Percentiles rank a stretch among this genome's conserved stretches.
phyloP scores from a whole-genome alignment of 1,140 invertebrate species.

The Saxidomus purpurata region DNA sequence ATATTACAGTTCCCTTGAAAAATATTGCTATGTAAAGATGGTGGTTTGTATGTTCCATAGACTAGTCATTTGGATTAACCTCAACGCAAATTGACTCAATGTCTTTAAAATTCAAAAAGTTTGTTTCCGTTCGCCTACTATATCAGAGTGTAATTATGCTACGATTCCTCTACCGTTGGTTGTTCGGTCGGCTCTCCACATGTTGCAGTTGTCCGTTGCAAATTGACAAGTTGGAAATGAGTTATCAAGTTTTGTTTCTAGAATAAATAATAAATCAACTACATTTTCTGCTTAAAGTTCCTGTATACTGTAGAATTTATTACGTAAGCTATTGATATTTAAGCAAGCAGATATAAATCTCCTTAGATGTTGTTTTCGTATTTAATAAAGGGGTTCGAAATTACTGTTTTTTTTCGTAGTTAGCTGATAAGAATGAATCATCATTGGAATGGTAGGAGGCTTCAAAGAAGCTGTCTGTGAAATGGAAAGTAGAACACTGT shows the following conservation, averaged over 20 bases:
- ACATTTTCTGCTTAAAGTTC: not conserved
- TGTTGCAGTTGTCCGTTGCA: no score
- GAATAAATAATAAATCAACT: conserved; percentile 40
- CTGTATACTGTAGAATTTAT: conserved; percentile 28
- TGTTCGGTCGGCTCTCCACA: not conserved
- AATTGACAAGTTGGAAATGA: conserved; percentile 11
- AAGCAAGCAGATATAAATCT: not conserved
- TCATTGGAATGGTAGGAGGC: not conserved
- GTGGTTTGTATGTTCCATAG: conserved; percentile 40
- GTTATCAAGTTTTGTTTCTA: conserved; percentile 35
- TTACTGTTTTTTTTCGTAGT: not conserved
- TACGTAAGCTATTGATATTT: conserved; percentile 39
- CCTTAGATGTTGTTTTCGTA: not conserved
- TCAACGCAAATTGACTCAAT: conserved; percentile 1
- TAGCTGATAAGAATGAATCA: not conserved
- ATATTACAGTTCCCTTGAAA: not conserved
- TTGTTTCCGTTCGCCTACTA: not conserved
- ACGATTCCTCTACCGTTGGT: not conserved
- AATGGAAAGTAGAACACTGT: not conserved
- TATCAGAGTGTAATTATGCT: conserved; percentile 28
- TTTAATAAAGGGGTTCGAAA: not conserved
- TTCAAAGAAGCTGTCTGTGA: conserved; percentile 1
- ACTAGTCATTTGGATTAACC: not conserved
- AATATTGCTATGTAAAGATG: not conserved
- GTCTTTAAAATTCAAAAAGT: not conserved